A percentile compares a stretch with the other conserved stretches of the same genome.
These are phyloP conservation scores for Trichoplusia ni DNA, from an alignment of 1,140 invertebrate species.

Conservation along the genomic window DNA sequence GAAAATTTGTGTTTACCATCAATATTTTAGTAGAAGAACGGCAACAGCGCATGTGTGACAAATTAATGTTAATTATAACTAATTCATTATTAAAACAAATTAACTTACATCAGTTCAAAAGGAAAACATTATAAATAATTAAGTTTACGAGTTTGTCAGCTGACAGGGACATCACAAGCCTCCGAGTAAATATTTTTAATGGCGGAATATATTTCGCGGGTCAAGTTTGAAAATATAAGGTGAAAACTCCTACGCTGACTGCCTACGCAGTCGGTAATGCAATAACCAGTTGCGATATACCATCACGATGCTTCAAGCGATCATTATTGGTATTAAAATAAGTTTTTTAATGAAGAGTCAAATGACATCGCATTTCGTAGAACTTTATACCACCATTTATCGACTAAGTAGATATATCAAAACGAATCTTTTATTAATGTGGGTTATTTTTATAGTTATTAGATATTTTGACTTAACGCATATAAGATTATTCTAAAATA, in stretches of 20 bases:
- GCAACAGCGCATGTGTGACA: constrained; percentile 13
- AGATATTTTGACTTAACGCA: too few relatives aligned
- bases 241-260: background rate
- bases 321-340: too few relatives aligned
- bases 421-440: too few relatives aligned
- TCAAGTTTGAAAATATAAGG: background rate
- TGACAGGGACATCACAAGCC: background rate
- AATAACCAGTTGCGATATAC: background rate
- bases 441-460: too few relatives aligned
- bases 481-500: too few relatives aligned
- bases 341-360: too few relatives aligned
- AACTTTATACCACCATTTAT: too few relatives aligned
- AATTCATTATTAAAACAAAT: background rate
- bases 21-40: background rate
- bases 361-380: too few relatives aligned
- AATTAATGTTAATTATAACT: background rate
- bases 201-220: background rate
- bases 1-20: background rate
- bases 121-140: constrained; percentile 1
- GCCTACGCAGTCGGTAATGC: background rate
- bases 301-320: too few relatives aligned
- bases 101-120: constrained; percentile 2
- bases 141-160: background rate
- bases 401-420: too few relatives aligned
- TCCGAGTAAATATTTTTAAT: constrained; percentile 1